Base-by-base conservation (phyloP, 2,888 invertebrate species). In the Glaucopsyche alexis region DNA sequence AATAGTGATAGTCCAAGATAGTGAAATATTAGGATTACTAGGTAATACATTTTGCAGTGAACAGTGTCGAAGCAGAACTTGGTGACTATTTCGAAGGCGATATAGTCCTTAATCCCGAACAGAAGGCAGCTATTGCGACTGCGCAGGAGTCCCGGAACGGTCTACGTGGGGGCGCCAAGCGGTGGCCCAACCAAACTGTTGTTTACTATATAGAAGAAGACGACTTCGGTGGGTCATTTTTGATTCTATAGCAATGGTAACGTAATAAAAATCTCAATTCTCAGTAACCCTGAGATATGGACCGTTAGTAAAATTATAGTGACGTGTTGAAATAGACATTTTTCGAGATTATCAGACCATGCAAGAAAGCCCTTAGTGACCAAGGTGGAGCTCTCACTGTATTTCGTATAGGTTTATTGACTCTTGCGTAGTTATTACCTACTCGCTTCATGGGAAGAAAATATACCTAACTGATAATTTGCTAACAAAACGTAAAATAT, bases 41-140 rank as follows among this genome's bases (percentile, higher is more conserved):
- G n/a, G n/a, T n/a, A 19, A 67, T 16, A 45, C 29, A 29, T 29
- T 19, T 45, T 65, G 47, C 67, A 67, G 67, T 14, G 14, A 71
- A 69, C 52, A 76, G 71, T 72, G 42, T 74, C 70, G 78, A 76
- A 75, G 84, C 81, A 52, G 91, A 92, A 78, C 81, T 87, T 14
- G 93, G 93, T 19, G 84, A 89, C 8, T 81, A 90, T 74, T 93
- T 93, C 76, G 94, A 94, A 81, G 94, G 94, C 3, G 94, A 94
- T 74, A 93, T 94, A 84, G 6, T 93, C 71, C 77, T 93, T 72
- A 85, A 85, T 8, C 75, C 80, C 11, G 72, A 74, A 29, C 93
- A 93, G 77, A 80, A 79, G 74, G 74, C 79, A 72, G 88, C 85
- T 0, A 80, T 90, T 8, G 78, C 77, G 1, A 77, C 80, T 2